These are phyloP conservation scores for Oscheius sp. DNA, from an alignment of 2,888 invertebrate species.

Conservation along the genomic window DNA sequence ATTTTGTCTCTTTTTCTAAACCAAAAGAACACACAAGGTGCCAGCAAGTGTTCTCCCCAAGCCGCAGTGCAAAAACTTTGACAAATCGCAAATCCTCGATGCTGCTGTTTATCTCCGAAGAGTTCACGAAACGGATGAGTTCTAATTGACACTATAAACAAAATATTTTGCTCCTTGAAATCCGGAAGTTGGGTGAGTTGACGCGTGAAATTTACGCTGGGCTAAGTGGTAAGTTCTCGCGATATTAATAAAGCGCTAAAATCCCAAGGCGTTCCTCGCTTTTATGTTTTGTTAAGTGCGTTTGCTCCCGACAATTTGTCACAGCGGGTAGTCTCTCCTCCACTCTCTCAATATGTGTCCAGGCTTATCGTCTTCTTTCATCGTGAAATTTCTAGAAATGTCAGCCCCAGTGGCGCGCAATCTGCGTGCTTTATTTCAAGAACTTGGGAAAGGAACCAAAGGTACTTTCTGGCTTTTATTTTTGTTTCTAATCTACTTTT, in stretches of 20 bases:
- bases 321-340: constrained; percentile 7
- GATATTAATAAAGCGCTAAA: background rate
- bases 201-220: background rate
- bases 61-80: too few species aligned
- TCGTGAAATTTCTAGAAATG: constrained; percentile 14
- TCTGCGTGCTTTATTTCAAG: constrained; percentile 7
- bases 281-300: background rate
- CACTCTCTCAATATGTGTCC: background rate
- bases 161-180: too few species aligned
- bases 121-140: too few species aligned
- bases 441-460: constrained; percentile 29
- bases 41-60: too few species aligned
- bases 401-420: constrained; percentile 27
- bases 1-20: too few species aligned
- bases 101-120: too few species aligned
- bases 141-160: too few species aligned
- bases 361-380: background rate
- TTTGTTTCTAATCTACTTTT: background rate
- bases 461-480: background rate
- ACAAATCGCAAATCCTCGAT: too few species aligned
- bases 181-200: background rate
- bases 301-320: constrained; percentile 3
- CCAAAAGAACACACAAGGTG: too few species aligned
- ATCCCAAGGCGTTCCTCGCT: background rate
- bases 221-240: too few species aligned